Base-by-base conservation (phyloP, 2,888 invertebrate species). In the Agriopis leucophaearia region DNA sequence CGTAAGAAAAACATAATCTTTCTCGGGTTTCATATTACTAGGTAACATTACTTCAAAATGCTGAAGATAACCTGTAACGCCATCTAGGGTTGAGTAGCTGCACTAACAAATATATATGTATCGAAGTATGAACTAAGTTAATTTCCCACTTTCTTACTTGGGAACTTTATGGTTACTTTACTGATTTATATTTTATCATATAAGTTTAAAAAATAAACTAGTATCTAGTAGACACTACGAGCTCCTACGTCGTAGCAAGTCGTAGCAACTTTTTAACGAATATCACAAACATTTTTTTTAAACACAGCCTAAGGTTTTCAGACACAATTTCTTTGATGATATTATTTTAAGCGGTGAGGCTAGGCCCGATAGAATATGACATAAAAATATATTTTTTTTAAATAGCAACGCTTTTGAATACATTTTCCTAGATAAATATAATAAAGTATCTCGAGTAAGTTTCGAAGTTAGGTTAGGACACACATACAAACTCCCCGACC, bases 41-140 rank as follows among this genome's bases (percentile, higher is more conserved):
- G 0, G n/a, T n/a, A 6, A 13, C 44, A n/a, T 44, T 6, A n/a
- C 15, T 45, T 9, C 1, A 27, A 10, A 47, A 18, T 48, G 13
- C 44, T 44, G n/a, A 47, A n/a, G n/a, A n/a, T n/a, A 60, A 35
- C 38, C 18, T 54, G 47, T 60, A 72, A 42, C 86, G 88, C 88
- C 88, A 89, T 87, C 88, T 88, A 79, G 80, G 71, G 76, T 76
- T 77, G 88, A 86, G 88, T 89, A 75, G 75, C 54, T 3, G 58
- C n/a, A 70, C 64, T 51, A 60, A 18, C 0, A 58, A 59, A 66
- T 44, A 35, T 35, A 45, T 10, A n/a, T 27, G 18, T 18, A 27
- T 2, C 18, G 8, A 45, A 9, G 12, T n/a, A 57, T 9, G 35
- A 7, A 45, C 36, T 9, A 45, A 38, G 42, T 60, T 36, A 55